These are phyloP conservation scores for Chouioia cunea DNA, from an alignment of 2,888 invertebrate genomes.

Conservation along the genomic window DNA sequence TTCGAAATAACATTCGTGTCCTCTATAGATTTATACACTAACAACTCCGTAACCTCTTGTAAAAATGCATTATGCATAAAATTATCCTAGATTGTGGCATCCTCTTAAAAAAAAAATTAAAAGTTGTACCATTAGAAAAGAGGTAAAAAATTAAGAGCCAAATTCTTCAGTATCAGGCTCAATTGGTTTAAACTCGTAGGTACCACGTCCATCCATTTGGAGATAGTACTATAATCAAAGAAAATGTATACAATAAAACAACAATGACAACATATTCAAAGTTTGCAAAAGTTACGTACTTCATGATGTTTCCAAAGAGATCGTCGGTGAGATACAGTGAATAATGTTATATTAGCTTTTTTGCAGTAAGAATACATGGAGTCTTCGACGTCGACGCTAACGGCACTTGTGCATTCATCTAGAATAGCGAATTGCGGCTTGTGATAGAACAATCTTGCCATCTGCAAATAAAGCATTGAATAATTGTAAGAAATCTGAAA, in stretches of 20 bases:
- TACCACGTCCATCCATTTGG: slow-evolving; percentile 95
- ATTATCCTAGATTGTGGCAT: slow-evolving; percentile 29
- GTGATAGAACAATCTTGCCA: slow-evolving; percentile 98
- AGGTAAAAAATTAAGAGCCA: slow-evolving; percentile 81
- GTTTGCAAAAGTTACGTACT: slow-evolving; percentile 65
- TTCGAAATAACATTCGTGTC: slow-evolving; percentile 24
- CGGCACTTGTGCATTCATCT: slow-evolving; percentile 99
- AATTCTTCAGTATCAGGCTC: slow-evolving; percentile 90
- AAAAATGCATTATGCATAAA: slow-evolving; percentile 28
- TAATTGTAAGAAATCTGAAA: not conserved
- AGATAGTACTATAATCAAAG: slow-evolving; percentile 78
- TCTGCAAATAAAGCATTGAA: slow-evolving; percentile 69
- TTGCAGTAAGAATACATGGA: slow-evolving; percentile 96
- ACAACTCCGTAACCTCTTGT: slow-evolving; percentile 43
- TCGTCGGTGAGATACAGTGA: slow-evolving; percentile 97
- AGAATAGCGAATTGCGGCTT: slow-evolving; percentile 98
- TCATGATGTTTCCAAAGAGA: slow-evolving; percentile 98
- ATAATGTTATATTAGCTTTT: slow-evolving; percentile 87
- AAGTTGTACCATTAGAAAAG: slow-evolving; percentile 49
- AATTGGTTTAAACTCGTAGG: slow-evolving; percentile 88
- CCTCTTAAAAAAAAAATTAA: slow-evolving; percentile 20
- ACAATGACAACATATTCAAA: too few species aligned
- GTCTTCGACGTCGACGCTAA: slow-evolving; percentile 98
- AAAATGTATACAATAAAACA: too few species aligned
- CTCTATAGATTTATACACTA: slow-evolving; percentile 26